Evolutionary conservation across 2,113 vertebrate genomes (phyloP).

Genomic region (Pionites leucogaster): DNA sequence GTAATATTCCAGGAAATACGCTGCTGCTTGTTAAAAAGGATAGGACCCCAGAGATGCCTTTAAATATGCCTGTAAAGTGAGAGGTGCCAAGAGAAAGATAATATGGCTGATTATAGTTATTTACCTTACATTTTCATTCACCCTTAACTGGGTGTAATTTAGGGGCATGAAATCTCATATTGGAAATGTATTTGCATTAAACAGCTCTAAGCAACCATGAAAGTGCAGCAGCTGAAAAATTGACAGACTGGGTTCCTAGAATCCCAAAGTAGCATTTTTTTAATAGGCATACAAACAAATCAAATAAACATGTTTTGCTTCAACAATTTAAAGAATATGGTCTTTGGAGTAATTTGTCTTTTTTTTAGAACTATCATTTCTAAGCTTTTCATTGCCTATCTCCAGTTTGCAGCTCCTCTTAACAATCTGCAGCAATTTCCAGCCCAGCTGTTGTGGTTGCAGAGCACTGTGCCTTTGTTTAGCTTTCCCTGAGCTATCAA

Average conservation of each 20-base stretch:
- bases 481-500: constrained; percentile 63
- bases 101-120: constrained; percentile 88
- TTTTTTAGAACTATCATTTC: constrained; percentile 68
- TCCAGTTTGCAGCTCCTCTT: constrained; percentile 74
- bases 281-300: constrained; percentile 85
- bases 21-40: constrained; percentile 82
- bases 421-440: constrained; percentile 75
- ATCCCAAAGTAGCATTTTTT: constrained; percentile 86
- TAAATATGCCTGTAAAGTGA: constrained; percentile 86
- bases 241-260: constrained; percentile 82
- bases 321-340: constrained; percentile 81
- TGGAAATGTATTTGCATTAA: constrained; percentile 87
- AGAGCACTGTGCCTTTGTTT: constrained; percentile 61
- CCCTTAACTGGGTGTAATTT: constrained; percentile 88
- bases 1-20: constrained; percentile 81
- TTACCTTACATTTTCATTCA: constrained; percentile 88
- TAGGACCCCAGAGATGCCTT: constrained; percentile 83
- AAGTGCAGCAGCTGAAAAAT: constrained; percentile 84
- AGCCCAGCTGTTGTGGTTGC: constrained; percentile 69
- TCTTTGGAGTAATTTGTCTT: constrained; percentile 79
- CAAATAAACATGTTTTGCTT: constrained; percentile 88
- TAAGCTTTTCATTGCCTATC: constrained; percentile 78
- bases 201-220: constrained; percentile 86
- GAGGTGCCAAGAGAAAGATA: constrained; percentile 85
- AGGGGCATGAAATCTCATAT: constrained; percentile 87